Evolutionary conservation across 2,888 invertebrate genomes (phyloP), one percentile per base, ranked within the genome.

Genomic region (Drosophila maculinotata): DNA sequence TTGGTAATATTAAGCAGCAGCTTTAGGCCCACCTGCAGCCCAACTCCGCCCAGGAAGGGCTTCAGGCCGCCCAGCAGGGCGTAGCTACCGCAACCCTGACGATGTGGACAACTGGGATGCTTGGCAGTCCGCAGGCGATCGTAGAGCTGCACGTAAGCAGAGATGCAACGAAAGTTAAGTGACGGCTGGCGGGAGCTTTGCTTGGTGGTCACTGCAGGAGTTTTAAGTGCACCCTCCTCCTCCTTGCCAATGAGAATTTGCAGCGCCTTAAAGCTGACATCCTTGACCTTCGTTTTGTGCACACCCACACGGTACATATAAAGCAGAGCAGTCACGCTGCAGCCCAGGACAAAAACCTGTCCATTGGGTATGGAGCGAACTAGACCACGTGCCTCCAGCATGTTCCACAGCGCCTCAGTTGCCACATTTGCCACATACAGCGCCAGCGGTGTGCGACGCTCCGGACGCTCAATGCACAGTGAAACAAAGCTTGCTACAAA

Each of bases 391-490:
- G 93, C 92, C 25, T 93, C 92, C 10, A 94, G 92, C 94, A 96
- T 95, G 68, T 93, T 93, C 92, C 95, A 96, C 25, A 95, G 86
- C 0, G 95, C 94, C 92, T 96, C 96, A 2, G 95, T 94, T 1
- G 95, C 95, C 92, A 96, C 94, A 92, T 97, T 97, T 35, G 95
- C 94, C 47, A 96, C 95, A 90, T 97, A 97, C 28, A 97, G 92
- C 73, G 95, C 94, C 23, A 97, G 91, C n/a, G 96, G 91, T 3
- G 94, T 93, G 48, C 96, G 92, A 75, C 97, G 93, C 17, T 94
- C 94, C 39, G 95, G 94, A 71, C 96, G 93, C 91, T 97, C 97
- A 57, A 96, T 92, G 38, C 94, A 87, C 87, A 97, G 94, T 39
- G 96, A 94, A 69, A 94, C 90, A n/a, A 94, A 92, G 87, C 95